Conservation (phyloP, 1,140 invertebrate species). For the Drosophila suzukii region DNA sequence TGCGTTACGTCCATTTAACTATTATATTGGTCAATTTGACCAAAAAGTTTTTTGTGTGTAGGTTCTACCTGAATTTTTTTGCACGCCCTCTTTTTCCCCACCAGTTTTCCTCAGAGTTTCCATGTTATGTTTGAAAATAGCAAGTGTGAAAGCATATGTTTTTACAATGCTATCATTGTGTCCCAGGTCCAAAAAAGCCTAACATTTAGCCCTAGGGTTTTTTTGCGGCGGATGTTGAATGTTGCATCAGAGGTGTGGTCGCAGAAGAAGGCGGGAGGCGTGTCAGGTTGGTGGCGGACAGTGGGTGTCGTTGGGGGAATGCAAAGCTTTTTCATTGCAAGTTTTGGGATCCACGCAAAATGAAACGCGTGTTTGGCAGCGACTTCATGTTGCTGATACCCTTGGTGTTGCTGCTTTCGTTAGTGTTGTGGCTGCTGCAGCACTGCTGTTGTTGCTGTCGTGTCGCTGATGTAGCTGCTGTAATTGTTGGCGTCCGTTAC, state of each 20-base stretch:
- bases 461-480: constrained; percentile 6
- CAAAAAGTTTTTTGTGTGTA: neutral
- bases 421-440: constrained; percentile 2
- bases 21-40: too few species aligned
- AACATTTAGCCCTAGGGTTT: constrained; percentile 2
- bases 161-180: constrained; percentile 63
- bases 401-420: constrained; percentile 5
- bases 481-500: constrained; percentile 52
- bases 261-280: neutral
- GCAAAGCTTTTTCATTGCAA: constrained; percentile 57
- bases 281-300: neutral
- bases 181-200: constrained; percentile 26
- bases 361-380: constrained; percentile 68
- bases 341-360: constrained; percentile 63
- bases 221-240: constrained; percentile 31
- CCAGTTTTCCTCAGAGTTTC: neutral
- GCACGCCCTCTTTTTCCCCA: neutral
- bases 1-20: too few species aligned
- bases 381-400: constrained; percentile 20
- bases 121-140: constrained; percentile 46
- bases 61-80: neutral
- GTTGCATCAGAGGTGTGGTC: constrained; percentile 3
- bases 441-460: constrained; percentile 10
- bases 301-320: constrained; percentile 13
- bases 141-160: constrained; percentile 81